These are phyloP conservation scores for Loris lydekkerianus DNA, from an alignment of 2,797 vertebrate genomes.

Conservation along the genomic window DNA sequence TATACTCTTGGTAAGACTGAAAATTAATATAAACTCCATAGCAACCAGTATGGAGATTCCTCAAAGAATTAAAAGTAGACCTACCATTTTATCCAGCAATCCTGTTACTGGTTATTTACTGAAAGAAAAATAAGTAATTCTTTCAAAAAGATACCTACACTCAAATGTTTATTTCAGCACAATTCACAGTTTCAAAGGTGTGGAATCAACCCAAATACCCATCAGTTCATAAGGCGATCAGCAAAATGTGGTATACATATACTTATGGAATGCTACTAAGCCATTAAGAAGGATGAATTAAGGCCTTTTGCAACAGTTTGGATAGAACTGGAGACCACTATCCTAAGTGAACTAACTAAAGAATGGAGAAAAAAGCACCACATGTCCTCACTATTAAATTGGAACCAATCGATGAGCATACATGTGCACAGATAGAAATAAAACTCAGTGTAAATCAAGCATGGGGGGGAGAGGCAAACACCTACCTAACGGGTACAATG, in stretches of 20 bases:
- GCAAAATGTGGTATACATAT: not conserved
- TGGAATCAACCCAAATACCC: not conserved
- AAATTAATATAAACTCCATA: not conserved
- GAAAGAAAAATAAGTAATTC: not conserved
- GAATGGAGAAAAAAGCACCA: not conserved
- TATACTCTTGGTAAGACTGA: not conserved
- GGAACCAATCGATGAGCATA: not conserved
- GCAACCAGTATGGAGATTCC: not conserved
- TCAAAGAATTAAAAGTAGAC: not conserved
- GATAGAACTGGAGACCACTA: not conserved
- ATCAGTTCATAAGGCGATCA: not conserved
- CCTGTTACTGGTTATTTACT: not conserved
- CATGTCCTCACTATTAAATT: not conserved
- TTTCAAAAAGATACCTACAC: not conserved
- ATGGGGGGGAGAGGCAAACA: not conserved
- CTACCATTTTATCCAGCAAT: not conserved
- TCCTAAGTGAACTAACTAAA: not conserved
- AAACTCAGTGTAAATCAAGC: not conserved
- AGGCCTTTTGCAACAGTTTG: not conserved
- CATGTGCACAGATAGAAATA: not conserved
- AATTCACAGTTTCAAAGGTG: not conserved
- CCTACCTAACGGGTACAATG: not conserved
- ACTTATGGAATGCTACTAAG: not conserved
- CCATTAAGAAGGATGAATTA: not conserved
- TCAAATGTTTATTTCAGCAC: not conserved